A percentile compares a stretch with the other conserved stretches of the same genome.
Conservation (phyloP, 1,140 invertebrate species). For the Chelonus insularis region DNA sequence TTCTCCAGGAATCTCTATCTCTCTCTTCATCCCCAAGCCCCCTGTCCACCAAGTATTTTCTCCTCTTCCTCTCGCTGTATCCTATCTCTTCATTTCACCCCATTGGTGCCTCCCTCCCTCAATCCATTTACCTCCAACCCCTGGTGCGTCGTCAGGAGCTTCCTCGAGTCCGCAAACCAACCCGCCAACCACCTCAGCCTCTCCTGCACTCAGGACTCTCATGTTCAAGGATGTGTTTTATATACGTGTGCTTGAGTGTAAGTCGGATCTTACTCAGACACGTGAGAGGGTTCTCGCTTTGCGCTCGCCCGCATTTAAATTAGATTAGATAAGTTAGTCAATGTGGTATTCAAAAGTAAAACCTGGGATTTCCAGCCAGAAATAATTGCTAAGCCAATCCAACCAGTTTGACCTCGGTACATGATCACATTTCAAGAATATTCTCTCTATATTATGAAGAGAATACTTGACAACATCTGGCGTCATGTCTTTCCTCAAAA, state of each 20-base stretch:
- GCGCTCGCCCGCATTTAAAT: slow-evolving; percentile 44
- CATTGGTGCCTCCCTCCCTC: slow-evolving; percentile 16
- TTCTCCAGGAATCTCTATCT: neutral
- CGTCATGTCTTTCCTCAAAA: no score
- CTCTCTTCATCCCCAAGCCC: neutral
- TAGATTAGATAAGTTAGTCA: slow-evolving; percentile 60
- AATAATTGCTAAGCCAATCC: neutral
- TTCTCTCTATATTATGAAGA: neutral
- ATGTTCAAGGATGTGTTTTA: slow-evolving; percentile 8
- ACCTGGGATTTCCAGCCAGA: slow-evolving; percentile 43
- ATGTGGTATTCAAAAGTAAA: slow-evolving; percentile 55
- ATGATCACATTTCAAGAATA: neutral
- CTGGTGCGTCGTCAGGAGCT: neutral
- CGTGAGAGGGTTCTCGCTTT: neutral
- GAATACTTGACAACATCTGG: neutral
- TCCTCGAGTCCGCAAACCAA: slow-evolving; percentile 15
- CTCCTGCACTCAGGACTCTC: slow-evolving; percentile 14
- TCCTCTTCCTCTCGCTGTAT: slow-evolving; percentile 17
- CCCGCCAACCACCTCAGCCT: slow-evolving; percentile 10
- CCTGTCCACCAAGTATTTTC: neutral
- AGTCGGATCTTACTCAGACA: slow-evolving; percentile 19
- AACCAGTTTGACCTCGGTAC: neutral
- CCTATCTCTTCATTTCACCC: slow-evolving; percentile 30
- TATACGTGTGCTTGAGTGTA: slow-evolving; percentile 19
- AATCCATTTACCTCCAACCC: neutral